Base-by-base conservation (phyloP, 2,113 vertebrate species). In the Hucho hucho region DNA sequence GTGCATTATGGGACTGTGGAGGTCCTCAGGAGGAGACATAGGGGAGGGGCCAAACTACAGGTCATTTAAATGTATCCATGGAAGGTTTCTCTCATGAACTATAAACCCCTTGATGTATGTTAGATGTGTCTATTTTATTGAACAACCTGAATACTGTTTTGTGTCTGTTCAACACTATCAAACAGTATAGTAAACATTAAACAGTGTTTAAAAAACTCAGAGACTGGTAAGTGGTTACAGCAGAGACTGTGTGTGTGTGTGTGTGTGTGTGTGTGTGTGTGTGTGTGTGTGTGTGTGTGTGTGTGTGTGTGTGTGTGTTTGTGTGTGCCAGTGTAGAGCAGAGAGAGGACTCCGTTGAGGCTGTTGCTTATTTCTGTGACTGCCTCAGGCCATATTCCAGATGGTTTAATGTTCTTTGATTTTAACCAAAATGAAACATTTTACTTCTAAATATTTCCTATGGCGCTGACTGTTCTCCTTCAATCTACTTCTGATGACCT, bases 381-480 rank as follows among this genome's bases (percentile, higher is more conserved):
- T 53, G 16, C 49, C 88, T 63, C 79, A 72, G 77, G 89, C 89
- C 18, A 83, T 64, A 76, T 73, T 88, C 79, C 87, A 89, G 87
- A 88, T 80, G 82, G 73, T 72, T 85, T 87, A 77, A 82, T 77
- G 69, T 67, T 81, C 79, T 78, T 71, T 75, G 80, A 43, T 72
- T 79, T 79, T 71, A 79, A 76, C 18, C 71, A 3, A 80, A 81
- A 83, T 75, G 72, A 74, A 84, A 83, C 75, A 24, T 80, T 82
- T 26, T 89, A 84, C 75, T 49, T 47, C 28, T 65, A 81, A 85
- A 84, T 87, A 72, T 84, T 78, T 85, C 83, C 84, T 76, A 79
- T 73, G 79, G 72, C 84, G 86, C 84, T 58, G 56, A 12, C 67
- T 75, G 79, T 80, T 69, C 64, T 71, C 63, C 74, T 69, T 64